A percentile compares a stretch with the other conserved stretches of the same genome.
Conservation (phyloP, 2,888 invertebrate genomes). For the Scelioninae gen. 2 region DNA sequence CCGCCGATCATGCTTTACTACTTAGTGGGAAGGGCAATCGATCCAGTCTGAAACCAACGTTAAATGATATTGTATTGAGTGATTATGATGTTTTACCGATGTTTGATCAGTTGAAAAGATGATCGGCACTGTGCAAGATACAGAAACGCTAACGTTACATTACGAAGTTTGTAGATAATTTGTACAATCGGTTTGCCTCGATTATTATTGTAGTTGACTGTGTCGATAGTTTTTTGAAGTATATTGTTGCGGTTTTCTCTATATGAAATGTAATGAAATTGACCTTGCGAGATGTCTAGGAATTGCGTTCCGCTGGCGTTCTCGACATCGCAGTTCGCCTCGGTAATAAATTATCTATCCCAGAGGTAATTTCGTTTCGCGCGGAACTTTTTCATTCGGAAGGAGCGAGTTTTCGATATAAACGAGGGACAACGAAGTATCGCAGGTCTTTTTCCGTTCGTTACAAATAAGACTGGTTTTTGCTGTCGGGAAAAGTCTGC, state of each 20-base stretch:
- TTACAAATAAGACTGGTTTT: slow-evolving; percentile 43
- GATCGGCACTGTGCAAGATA: background rate
- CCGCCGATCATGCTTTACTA: slow-evolving; percentile 14
- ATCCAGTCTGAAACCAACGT: background rate
- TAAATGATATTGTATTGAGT: too few relatives aligned
- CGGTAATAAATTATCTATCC: slow-evolving; percentile 21
- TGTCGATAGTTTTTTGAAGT: slow-evolving; percentile 6
- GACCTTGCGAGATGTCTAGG: slow-evolving; percentile 16
- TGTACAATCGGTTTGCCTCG: too few relatives aligned
- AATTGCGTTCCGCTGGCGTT: slow-evolving; percentile 23
- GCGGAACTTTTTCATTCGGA: slow-evolving; percentile 2
- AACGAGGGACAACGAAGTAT: slow-evolving; percentile 40
- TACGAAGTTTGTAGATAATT: slow-evolving; percentile 6
- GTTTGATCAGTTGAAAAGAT: slow-evolving; percentile 6
- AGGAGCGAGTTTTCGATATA: slow-evolving; percentile 12
- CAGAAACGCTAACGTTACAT: slow-evolving; percentile 10
- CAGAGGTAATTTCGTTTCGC: background rate
- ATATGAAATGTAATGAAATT: slow-evolving; percentile 23
- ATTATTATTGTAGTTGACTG: slow-evolving; percentile 19
- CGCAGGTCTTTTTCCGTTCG: slow-evolving; percentile 15
- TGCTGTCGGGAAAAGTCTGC: slow-evolving; percentile 22
- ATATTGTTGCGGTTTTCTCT: slow-evolving; percentile 23
- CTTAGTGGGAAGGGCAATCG: background rate
- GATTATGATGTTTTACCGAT: too few relatives aligned
- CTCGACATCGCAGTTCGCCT: slow-evolving; percentile 10